Conservation (phyloP, 2,888 invertebrate species). For the Tribolium freemani region DNA sequence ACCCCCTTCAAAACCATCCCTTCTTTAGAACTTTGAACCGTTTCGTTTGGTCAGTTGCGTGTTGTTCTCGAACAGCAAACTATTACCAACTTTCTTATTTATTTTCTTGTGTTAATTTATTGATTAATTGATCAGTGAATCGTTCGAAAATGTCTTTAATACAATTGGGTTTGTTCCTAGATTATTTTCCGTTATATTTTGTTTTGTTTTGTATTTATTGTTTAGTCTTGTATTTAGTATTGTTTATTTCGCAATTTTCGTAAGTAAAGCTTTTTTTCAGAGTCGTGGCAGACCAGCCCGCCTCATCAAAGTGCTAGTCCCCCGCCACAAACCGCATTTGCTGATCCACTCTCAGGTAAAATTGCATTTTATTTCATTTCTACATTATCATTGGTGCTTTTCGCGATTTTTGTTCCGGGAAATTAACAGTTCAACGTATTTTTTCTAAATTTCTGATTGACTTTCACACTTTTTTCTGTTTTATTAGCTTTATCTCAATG, state of each 20-base stretch:
- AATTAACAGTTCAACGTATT: too few species aligned
- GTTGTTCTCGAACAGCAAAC: background rate
- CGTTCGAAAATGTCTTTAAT: background rate
- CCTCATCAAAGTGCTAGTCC: slow-evolving; percentile 64
- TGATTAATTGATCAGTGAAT: too few species aligned
- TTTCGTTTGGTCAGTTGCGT: background rate
- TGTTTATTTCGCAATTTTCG: slow-evolving; percentile 31
- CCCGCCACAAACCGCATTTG: slow-evolving; percentile 63
- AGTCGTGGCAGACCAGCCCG: slow-evolving; percentile 66
- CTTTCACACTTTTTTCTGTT: too few species aligned
- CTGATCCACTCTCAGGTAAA: slow-evolving; percentile 62
- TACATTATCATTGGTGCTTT: slow-evolving; percentile 31
- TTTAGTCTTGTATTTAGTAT: slow-evolving; percentile 22
- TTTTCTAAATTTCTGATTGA: too few species aligned
- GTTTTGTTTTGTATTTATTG: background rate
- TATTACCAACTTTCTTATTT: background rate
- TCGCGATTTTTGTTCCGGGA: slow-evolving; percentile 27
- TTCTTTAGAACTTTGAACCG: background rate
- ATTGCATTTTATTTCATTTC: slow-evolving; percentile 36
- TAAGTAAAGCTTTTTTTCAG: slow-evolving; percentile 52
- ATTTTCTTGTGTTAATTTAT: too few species aligned
- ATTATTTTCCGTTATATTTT: background rate
- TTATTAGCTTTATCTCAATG: too few species aligned
- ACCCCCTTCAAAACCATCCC: background rate
- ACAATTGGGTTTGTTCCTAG: background rate